Evolutionary conservation across 92 coral and sea anemone species (phyloP), one percentile per base, ranked within the genome.

Genomic region (Metridium senile): DNA sequence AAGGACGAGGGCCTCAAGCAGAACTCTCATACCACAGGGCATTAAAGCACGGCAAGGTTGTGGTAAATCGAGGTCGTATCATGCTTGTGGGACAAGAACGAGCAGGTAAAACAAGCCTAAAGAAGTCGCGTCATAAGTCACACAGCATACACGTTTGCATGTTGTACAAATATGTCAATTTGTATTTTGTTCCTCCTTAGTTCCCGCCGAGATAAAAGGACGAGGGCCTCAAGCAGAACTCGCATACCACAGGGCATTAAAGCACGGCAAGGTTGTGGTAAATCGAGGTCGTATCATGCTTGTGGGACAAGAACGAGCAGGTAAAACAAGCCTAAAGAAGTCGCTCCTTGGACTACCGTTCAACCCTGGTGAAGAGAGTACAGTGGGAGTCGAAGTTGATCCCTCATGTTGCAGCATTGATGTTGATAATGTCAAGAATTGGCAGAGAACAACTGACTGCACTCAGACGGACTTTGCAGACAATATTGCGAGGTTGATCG

Each of bases 261-360:
- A 79, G 45, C 71, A 71, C 19, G 97, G 97, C 45, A 85, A 78
- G 43, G 90, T 91, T 20, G 74, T 80, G n/a, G 90, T 91, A 33
- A 84, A 88, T 66, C 97, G 97, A 65, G 97, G 93, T 51, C 86
- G 97, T 49, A 75, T 91, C 71, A 91, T 91, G 97, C 81, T 91
- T 69, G 80, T 94, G 68, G 93, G 97, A 16, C 98, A 94, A 72
- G 97, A 92, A 71, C 85, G 97, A 63, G 95, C 98, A 0, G 98
- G 98, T 1, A 94, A 93, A 78, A 94, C 97, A 20, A 94, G 97
- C 69, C 82, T 94, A n/a, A 94, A 94, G 70, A 94, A 94, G 66
- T 88, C 97, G 18, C 87, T 91, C 31, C 86, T 91, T 19, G 93
- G 93, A 9, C 49, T 91, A 49, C 81, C 88, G 23, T 91, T 91